Percentiles rank a stretch among this genome's conserved stretches.
phyloP scores from a whole-genome alignment of 2,888 invertebrate species.

The Seladonia tumulorum region DNA sequence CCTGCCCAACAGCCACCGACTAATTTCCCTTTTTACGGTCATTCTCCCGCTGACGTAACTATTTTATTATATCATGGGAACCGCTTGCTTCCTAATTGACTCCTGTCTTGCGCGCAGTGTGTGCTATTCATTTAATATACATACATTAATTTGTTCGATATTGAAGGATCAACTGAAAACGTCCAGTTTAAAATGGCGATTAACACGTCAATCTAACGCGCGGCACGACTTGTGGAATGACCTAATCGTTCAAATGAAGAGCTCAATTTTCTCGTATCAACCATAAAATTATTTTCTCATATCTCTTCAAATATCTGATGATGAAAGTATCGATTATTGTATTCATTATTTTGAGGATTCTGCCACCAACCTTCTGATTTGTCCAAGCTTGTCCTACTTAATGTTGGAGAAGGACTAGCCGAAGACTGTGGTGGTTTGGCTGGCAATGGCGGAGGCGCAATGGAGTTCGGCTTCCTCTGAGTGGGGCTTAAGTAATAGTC shows the following conservation, averaged over 20 bases:
- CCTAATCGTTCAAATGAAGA: not conserved
- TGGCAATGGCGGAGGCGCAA: conserved; percentile 73
- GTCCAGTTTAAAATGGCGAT: not conserved
- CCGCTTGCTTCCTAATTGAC: not conserved
- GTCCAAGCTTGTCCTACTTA: conserved; percentile 26
- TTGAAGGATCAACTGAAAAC: not conserved
- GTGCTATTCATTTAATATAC: not conserved
- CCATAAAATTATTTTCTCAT: not conserved
- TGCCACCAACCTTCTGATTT: conserved; percentile 51
- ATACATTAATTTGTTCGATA: not conserved
- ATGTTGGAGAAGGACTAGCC: conserved; percentile 53
- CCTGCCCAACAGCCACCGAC: not conserved
- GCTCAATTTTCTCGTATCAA: not conserved
- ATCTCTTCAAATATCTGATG: not conserved
- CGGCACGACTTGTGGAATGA: not conserved
- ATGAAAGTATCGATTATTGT: not conserved
- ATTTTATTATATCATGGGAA: conserved; percentile 26
- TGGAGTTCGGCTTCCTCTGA: conserved; percentile 44
- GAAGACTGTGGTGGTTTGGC: conserved; percentile 70
- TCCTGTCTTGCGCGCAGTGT: not conserved
- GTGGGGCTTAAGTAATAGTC: conserved; percentile 67
- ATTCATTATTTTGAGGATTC: not conserved
- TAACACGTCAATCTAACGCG: not conserved
- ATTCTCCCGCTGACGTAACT: conserved; percentile 9
- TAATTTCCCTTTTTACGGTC: conserved; percentile 15